Evolutionary conservation across 2,797 vertebrate genomes (phyloP), one percentile per base, ranked within the genome.

Genomic region (Enteromius radiatus): DNA sequence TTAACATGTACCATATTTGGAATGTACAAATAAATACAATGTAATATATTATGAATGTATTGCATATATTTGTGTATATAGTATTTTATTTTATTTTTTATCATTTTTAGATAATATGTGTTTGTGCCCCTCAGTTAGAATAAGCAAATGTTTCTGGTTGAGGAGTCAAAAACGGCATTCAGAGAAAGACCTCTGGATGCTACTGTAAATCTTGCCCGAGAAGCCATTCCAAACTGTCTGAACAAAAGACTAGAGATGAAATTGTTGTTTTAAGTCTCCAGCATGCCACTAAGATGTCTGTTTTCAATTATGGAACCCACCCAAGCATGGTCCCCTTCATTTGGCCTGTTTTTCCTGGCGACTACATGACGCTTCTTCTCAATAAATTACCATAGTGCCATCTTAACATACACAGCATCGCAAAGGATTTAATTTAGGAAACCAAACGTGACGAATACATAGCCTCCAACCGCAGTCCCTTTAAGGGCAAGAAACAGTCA

Each of bases 291-390:
- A 77, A 86, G 81, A 84, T 54, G 87, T 81, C 78, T 93, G 91
- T 91, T 92, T 92, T 90, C 87, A 89, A 91, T 93, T 92, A 91
- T 23, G 45, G 89, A 90, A 89, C 85, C 88, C 86, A 80, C 84
- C 86, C 81, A 28, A 89, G 80, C 88, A 87, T 86, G 77, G 83
- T 87, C 82, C 83, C 65, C 89, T 91, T 91, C 87, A 89, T 91
- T 92, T 91, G 89, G 86, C 85, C 85, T 63, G 86, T 76, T 78
- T 86, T 75, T 88, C 74, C 71, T 75, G 67, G 67, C 81, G 85
- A 77, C 80, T 73, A 80, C 71, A 86, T 56, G 70, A 87, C 80
- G 84, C 82, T 86, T 67, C 65, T 84, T 87, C 87, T 75, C 77
- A 85, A 21, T 82, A 81, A 87, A 87, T 89, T 85, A 86, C 78